phyloP scores from a whole-genome alignment of 2,797 vertebrate genomes.

The Erethizon dorsatum region DNA sequence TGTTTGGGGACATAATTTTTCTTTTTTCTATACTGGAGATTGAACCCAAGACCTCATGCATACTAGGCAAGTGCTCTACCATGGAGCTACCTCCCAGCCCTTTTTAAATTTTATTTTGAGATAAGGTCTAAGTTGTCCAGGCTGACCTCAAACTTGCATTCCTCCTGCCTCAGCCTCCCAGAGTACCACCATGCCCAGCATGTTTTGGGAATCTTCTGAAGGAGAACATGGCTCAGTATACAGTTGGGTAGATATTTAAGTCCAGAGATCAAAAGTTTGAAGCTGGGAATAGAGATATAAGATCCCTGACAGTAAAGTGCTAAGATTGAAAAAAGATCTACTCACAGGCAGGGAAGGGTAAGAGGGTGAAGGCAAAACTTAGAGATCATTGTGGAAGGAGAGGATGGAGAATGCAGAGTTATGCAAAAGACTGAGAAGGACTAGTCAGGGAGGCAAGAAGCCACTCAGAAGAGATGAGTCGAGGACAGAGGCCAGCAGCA shows the following conservation, averaged over 20 bases:
- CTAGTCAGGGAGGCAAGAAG: neutral
- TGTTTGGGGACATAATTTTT: neutral
- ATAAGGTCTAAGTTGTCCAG: neutral
- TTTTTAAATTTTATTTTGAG: neutral
- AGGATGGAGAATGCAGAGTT: neutral
- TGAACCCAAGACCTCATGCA: neutral
- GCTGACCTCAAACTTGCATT: neutral
- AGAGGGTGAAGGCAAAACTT: neutral
- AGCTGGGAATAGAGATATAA: conserved; percentile 47
- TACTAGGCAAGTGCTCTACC: neutral
- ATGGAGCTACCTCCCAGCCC: neutral
- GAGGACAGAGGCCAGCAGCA: neutral
- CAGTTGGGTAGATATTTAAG: conserved; percentile 27
- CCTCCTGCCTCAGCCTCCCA: neutral
- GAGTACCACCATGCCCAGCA: neutral
- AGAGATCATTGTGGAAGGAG: neutral
- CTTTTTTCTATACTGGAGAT: neutral
- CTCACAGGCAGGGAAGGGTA: neutral
- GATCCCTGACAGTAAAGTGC: conserved; percentile 10
- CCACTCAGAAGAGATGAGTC: neutral
- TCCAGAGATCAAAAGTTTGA: neutral
- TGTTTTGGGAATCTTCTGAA: conserved; percentile 10
- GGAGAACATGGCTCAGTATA: neutral
- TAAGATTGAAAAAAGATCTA: neutral
- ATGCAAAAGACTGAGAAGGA: neutral